phyloP scores from a whole-genome alignment of 2,113 vertebrate genomes.

The Entelurus aequoreus region DNA sequence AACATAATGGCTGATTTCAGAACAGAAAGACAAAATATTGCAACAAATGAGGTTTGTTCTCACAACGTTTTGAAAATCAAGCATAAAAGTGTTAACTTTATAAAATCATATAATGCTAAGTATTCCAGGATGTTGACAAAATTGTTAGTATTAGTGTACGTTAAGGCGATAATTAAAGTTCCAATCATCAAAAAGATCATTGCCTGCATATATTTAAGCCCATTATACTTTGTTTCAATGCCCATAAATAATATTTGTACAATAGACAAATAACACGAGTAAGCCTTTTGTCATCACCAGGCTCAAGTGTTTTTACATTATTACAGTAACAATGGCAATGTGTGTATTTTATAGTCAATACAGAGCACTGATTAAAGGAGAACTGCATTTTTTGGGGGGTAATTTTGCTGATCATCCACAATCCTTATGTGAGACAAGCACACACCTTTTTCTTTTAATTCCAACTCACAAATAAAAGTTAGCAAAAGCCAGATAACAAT shows the following conservation, averaged over 20 bases:
- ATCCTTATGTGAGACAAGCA: no score
- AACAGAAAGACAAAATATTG: constrained; percentile 7
- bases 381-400: no score
- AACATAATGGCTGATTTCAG: constrained; percentile 33
- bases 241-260: background rate
- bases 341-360: no score
- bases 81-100: background rate
- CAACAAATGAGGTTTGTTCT: background rate
- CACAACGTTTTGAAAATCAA: background rate
- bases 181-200: background rate
- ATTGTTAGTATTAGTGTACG: background rate
- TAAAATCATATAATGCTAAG: background rate
- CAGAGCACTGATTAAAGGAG: no score
- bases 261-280: no score
- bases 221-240: background rate
- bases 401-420: no score
- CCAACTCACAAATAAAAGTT: no score
- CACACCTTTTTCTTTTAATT: no score
- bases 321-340: background rate
- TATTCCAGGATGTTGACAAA: background rate
- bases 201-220: background rate
- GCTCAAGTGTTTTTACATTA: background rate
- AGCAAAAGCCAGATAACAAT: no score
- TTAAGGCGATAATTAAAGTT: background rate
- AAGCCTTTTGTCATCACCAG: background rate